phyloP scores from a whole-genome alignment of 2,888 invertebrate species.

The Encarsia formosa region DNA sequence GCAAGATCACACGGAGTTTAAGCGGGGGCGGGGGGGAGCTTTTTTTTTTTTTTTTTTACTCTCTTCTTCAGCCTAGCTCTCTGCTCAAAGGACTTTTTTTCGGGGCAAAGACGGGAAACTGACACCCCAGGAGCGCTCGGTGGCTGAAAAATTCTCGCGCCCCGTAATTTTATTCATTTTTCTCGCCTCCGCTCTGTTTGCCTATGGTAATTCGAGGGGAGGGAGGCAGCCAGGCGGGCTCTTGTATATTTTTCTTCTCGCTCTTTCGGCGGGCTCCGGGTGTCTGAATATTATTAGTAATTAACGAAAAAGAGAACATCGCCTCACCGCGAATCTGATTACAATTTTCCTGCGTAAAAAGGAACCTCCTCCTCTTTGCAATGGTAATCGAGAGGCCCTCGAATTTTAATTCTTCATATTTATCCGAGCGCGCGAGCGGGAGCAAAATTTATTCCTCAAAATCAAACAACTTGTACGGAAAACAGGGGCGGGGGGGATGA shows the following conservation, averaged over 20 bases:
- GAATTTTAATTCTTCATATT: constrained; percentile 1
- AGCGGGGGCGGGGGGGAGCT: too few species aligned
- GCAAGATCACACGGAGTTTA: constrained; percentile 20
- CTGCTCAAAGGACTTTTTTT: constrained; percentile 4
- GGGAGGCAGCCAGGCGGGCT: not conserved
- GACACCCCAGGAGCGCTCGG: constrained; percentile 17
- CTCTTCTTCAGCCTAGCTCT: too few species aligned
- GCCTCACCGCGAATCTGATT: constrained; percentile 18
- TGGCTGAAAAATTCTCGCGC: constrained; percentile 41
- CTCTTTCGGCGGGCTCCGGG: constrained; percentile 7
- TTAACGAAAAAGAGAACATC: constrained; percentile 33
- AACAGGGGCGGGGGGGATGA: not conserved
- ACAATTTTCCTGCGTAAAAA: not conserved
- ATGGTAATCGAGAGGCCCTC: constrained; percentile 32
- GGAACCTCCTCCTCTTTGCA: constrained; percentile 30
- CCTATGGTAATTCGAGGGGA: constrained; percentile 24
- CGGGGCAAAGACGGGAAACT: not conserved
- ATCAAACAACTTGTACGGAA: too few species aligned
- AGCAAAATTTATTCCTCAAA: too few species aligned
- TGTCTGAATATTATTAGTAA: constrained; percentile 51
- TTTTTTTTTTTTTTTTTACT: too few species aligned
- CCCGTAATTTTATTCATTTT: constrained; percentile 46
- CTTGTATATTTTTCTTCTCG: constrained; percentile 35
- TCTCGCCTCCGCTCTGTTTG: constrained; percentile 32
- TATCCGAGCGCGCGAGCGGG: too few species aligned